Percentiles rank a stretch among this genome's conserved stretches.
phyloP scores from a whole-genome alignment of 1,140 invertebrate genomes.

The Hyles vespertilio region DNA sequence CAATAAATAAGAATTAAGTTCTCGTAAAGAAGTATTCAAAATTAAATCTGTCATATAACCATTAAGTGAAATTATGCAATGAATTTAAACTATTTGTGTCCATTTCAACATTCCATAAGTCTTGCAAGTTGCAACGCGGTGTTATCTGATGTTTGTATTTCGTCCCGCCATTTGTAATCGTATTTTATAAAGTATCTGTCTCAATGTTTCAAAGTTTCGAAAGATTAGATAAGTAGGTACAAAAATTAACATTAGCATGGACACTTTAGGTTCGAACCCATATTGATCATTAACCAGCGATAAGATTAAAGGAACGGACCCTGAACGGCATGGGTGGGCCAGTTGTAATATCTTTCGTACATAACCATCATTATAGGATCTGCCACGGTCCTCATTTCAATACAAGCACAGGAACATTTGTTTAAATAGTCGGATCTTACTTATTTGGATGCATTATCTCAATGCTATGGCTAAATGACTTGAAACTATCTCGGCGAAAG shows the following conservation, averaged over 20 bases:
- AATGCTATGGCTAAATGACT: slow-evolving; percentile 36
- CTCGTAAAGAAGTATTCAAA: no score
- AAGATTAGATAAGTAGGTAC: no score
- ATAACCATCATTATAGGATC: slow-evolving; percentile 35
- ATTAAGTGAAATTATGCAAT: no score
- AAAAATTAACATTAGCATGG: no score
- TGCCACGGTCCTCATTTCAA: slow-evolving; percentile 7
- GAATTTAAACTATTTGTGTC: no score
- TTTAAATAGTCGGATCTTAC: slow-evolving; percentile 21
- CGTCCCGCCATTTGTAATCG: no score
- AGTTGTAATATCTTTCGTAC: slow-evolving; percentile 29
- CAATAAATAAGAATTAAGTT: no score
- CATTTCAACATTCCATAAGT: neutral
- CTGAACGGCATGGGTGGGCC: slow-evolving; percentile 54
- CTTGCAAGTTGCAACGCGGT: neutral
- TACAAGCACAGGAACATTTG: slow-evolving; percentile 11
- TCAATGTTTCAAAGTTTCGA: no score
- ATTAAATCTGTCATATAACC: no score
- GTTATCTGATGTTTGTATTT: neutral
- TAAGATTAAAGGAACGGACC: slow-evolving; percentile 55
- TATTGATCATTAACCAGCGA: slow-evolving; percentile 49
- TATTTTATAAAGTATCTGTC: no score
- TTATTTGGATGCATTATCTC: slow-evolving; percentile 24
- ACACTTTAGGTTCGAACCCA: slow-evolving; percentile 22
- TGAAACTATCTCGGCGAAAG: slow-evolving; percentile 64